Base-by-base conservation (phyloP, 2,113 vertebrate species). In the Chrysemys picta region DNA sequence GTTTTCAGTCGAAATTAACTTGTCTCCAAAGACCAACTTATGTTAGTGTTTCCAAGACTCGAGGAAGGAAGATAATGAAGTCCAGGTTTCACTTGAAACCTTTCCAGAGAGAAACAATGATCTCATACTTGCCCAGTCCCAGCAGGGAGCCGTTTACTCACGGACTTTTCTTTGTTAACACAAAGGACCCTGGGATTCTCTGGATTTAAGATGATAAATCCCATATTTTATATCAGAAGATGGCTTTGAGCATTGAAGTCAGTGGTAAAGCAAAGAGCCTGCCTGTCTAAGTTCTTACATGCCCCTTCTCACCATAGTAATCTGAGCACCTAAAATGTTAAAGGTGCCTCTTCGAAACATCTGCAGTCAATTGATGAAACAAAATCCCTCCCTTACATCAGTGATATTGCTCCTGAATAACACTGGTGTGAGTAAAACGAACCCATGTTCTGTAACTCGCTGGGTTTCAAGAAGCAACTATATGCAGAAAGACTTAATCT, bases 11-110 rank as follows among this genome's bases (percentile, higher is more conserved):
- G 2, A 5, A 93, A 78, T 4, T 2, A 22, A 35, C 62, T 80
- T 2, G 4, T 84, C 93, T 31, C 93, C 49, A 76, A 35, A 87
- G 85, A 85, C 12, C 25, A 8, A 2, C 80, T 56, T 89, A 19
- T 52, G 59, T 5, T 45, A 49, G 54, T 19, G 82, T 22, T 49
- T 56, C 91, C 49, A 57, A 91, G 59, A 24, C 87, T 69, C 29
- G 82, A 90, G 62, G 92, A 90, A 94, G 83, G 85, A 22, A 3
- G 59, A 52, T 10, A 45, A 57, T 50, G 89, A 94, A 88, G 88
- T n/a, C 45, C 93, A 92, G 78, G 35, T 7, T 22, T 88, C 42
- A 76, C 72, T 62, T 57, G 10, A 80, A 93, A 1, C 75, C 65
- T 89, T 42, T 54, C 0, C 31, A 82, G 5, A 45, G 54, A 84